Evolutionary conservation across 2,113 vertebrate species (phyloP).

Genomic region (Syngnathoides biaculeatus): DNA sequence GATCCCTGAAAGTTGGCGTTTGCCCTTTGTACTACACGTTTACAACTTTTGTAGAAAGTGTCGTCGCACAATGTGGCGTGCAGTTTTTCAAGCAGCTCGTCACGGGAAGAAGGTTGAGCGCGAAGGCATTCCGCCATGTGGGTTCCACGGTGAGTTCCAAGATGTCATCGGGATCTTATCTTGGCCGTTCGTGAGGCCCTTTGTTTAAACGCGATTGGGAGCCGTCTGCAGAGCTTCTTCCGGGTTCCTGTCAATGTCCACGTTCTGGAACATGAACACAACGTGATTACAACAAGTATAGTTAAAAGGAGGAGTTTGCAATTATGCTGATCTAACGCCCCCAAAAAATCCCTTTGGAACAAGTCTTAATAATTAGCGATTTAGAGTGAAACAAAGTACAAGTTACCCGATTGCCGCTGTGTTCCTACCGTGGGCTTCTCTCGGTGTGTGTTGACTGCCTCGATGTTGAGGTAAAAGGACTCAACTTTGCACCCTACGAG

Average conservation of each 20-base stretch:
- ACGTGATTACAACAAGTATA: not conserved
- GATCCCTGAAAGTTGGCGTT: not conserved
- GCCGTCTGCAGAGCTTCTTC: constrained; percentile 78
- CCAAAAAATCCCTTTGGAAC: too few relatives aligned
- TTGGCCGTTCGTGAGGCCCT: not conserved
- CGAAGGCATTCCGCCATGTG: not conserved
- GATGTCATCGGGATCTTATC: not conserved
- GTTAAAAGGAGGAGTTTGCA: not conserved
- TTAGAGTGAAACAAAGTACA: not conserved
- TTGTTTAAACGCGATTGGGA: constrained; percentile 64
- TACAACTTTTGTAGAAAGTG: not conserved
- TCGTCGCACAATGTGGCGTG: not conserved
- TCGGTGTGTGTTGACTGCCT: constrained; percentile 87
- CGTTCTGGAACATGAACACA: constrained; percentile 62
- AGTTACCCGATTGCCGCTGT: not conserved
- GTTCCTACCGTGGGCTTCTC: constrained; percentile 79
- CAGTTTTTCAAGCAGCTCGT: not conserved
- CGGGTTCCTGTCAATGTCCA: constrained; percentile 70
- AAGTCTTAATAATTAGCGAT: not conserved
- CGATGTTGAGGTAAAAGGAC: constrained; percentile 84
- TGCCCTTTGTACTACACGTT: not conserved
- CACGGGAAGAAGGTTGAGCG: not conserved
- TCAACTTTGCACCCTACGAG: constrained; percentile 83
- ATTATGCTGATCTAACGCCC: not conserved
- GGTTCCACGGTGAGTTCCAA: not conserved